Conservation (phyloP, 1,140 invertebrate species). For the Drosophila pseudoananassae region DNA sequence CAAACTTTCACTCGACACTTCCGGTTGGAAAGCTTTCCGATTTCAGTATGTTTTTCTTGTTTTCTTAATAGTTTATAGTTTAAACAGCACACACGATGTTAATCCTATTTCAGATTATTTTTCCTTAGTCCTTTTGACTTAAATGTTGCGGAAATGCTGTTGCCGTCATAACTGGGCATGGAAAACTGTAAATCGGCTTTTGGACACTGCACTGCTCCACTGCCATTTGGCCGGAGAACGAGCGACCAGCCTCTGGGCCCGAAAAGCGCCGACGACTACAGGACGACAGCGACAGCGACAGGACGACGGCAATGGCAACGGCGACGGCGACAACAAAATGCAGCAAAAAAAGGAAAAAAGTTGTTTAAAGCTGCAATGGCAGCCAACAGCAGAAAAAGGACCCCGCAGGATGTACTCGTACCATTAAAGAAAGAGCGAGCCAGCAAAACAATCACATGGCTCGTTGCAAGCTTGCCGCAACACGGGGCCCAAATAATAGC, state of each 20-base stretch:
- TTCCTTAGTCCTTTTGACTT: neutral
- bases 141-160: slow-evolving; percentile 68
- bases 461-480: slow-evolving; percentile 65
- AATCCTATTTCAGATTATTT: neutral
- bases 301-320: slow-evolving; percentile 23
- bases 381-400: slow-evolving; percentile 6
- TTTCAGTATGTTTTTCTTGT: slow-evolving; percentile 5
- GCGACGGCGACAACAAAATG: slow-evolving; percentile 69
- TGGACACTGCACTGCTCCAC: slow-evolving; percentile 66
- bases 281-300: slow-evolving; percentile 36
- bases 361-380: slow-evolving; percentile 70
- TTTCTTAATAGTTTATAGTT: neutral
- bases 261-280: slow-evolving; percentile 75
- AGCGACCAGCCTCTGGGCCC: slow-evolving; percentile 78
- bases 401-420: slow-evolving; percentile 53
- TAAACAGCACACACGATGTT: neutral
- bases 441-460: slow-evolving; percentile 74
- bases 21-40: neutral
- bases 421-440: slow-evolving; percentile 56
- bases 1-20: slow-evolving; percentile 54
- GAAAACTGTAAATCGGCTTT: slow-evolving; percentile 82
- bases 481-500: slow-evolving; percentile 38
- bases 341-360: slow-evolving; percentile 38
- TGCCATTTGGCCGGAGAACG: slow-evolving; percentile 62
- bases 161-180: slow-evolving; percentile 78